These are phyloP conservation scores for Phalacrocorax carbo DNA, from an alignment of 2,113 vertebrate species.

Conservation along the genomic window DNA sequence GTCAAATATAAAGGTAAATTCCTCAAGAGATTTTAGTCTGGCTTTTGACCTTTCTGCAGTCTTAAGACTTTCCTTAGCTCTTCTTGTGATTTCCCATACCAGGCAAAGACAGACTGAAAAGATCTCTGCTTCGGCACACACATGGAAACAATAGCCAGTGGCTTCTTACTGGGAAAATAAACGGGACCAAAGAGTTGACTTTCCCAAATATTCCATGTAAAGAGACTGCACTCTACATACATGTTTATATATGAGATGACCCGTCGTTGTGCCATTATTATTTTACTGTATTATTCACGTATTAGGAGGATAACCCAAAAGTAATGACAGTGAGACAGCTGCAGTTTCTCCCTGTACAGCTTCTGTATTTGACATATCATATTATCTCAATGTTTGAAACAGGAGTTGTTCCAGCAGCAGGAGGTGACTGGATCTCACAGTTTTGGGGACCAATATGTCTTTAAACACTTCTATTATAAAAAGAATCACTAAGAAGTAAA, in stretches of 20 bases:
- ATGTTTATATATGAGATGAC: neutral
- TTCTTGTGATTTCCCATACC: neutral
- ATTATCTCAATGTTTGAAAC: neutral
- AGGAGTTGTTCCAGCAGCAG: neutral
- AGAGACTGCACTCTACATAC: neutral
- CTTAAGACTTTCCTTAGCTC: neutral
- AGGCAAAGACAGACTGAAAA: neutral
- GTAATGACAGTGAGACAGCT: neutral
- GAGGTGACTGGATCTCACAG: neutral
- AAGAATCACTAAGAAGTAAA: neutral
- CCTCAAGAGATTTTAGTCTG: neutral
- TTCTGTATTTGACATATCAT: neutral
- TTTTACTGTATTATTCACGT: neutral
- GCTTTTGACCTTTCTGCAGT: conserved; percentile 54
- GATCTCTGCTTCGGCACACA: neutral
- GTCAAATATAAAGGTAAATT: conserved; percentile 9
- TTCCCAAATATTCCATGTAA: neutral
- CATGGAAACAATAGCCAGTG: neutral
- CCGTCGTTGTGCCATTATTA: neutral
- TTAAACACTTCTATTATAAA: neutral
- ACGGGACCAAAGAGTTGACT: neutral
- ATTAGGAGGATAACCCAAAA: neutral
- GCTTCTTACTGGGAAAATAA: neutral
- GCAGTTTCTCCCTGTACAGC: neutral
- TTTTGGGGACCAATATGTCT: neutral